phyloP scores from a whole-genome alignment of 2,888 invertebrate genomes.

The Polydrusus pterygomalis region DNA sequence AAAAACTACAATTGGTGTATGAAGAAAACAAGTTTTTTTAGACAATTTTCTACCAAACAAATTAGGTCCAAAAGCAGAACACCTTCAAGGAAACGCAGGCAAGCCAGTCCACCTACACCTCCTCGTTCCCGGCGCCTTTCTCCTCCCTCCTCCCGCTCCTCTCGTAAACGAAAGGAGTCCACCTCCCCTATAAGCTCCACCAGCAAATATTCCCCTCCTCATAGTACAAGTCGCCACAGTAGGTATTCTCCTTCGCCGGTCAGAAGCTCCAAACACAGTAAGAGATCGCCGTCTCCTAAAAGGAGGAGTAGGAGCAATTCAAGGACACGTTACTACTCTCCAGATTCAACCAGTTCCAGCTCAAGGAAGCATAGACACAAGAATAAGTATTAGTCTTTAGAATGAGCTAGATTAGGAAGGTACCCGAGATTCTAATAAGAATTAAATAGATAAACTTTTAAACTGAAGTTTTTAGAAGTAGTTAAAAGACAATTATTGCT shows the following conservation, averaged over 20 bases:
- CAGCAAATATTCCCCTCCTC: slow-evolving; percentile 68
- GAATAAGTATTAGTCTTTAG: slow-evolving; percentile 72
- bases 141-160: slow-evolving; percentile 67
- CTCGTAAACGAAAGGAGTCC: slow-evolving; percentile 66
- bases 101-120: slow-evolving; percentile 68
- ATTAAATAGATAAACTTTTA: slow-evolving; percentile 7
- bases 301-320: slow-evolving; percentile 66
- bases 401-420: slow-evolving; percentile 47
- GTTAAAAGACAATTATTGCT: not conserved
- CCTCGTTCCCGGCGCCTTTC: slow-evolving; percentile 70
- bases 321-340: slow-evolving; percentile 67
- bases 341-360: slow-evolving; percentile 66
- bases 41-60: slow-evolving; percentile 51
- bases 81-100: slow-evolving; percentile 68
- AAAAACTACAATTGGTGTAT: slow-evolving; percentile 14
- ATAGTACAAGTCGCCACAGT: slow-evolving; percentile 61
- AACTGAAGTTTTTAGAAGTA: slow-evolving; percentile 7
- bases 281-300: slow-evolving; percentile 67
- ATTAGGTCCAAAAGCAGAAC: slow-evolving; percentile 71
- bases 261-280: slow-evolving; percentile 65
- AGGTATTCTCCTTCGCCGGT: slow-evolving; percentile 68
- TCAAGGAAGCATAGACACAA: slow-evolving; percentile 75
- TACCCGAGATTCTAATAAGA: slow-evolving; percentile 11
- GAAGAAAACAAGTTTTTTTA: slow-evolving; percentile 36
- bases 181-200: slow-evolving; percentile 67